Evolutionary conservation across 2,113 vertebrate species (phyloP).

Genomic region (Alligator mississippiensis): DNA sequence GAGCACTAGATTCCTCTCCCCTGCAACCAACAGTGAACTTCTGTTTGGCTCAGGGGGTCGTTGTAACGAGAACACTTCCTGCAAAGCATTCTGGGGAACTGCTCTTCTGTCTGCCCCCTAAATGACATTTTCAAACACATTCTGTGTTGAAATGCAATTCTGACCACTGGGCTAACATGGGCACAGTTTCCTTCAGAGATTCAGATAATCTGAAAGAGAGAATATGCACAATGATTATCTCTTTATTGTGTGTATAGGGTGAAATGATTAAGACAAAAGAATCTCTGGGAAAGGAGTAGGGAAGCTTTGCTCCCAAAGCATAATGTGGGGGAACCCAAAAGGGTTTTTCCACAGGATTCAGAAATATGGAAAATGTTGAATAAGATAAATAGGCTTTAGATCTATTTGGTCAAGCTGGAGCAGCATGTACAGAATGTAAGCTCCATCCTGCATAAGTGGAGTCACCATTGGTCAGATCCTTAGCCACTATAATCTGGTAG

Average conservation of each 20-base stretch:
- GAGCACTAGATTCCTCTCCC: no score
- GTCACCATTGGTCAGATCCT: background rate
- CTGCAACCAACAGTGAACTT: no score
- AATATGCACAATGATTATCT: background rate
- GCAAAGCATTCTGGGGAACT: no score
- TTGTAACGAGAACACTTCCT: no score
- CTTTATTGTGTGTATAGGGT: background rate
- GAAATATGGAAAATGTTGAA: background rate
- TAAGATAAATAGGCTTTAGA: background rate
- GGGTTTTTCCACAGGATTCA: background rate
- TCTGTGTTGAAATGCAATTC: background rate
- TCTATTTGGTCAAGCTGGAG: background rate
- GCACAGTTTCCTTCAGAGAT: background rate
- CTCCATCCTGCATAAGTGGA: background rate
- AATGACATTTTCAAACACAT: background rate
- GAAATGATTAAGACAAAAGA: background rate
- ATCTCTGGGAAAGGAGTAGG: background rate
- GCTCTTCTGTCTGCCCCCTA: no score
- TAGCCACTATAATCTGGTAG: background rate
- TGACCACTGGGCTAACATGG: background rate
- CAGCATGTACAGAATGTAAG: background rate
- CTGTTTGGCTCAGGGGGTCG: no score
- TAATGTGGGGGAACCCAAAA: no score
- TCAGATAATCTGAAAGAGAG: background rate
- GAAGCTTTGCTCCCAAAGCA: no score